Evolutionary conservation across 2,797 vertebrate species (phyloP).

Genomic region (Rhabdomys pumilio): DNA sequence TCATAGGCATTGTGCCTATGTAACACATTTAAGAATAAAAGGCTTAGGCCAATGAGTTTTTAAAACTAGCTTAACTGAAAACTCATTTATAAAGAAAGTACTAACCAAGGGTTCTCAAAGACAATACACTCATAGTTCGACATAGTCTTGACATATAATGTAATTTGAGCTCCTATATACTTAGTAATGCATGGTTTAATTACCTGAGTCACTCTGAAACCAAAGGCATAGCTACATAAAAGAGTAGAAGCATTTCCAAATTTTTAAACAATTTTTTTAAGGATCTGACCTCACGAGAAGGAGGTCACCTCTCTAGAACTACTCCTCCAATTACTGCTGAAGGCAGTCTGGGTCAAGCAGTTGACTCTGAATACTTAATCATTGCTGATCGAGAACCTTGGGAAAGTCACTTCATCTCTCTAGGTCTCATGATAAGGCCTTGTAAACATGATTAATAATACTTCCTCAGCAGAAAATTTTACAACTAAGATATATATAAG

Average conservation of each 20-base stretch:
- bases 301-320: neutral
- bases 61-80: conserved; percentile 46
- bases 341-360: neutral
- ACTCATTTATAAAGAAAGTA: conserved; percentile 1
- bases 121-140: neutral
- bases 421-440: neutral
- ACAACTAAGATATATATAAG: neutral
- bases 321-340: neutral
- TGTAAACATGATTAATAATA: neutral
- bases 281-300: neutral
- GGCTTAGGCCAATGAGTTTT: neutral
- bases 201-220: neutral
- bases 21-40: too few species aligned
- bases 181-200: neutral
- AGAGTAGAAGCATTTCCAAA: neutral
- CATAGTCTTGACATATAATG: neutral
- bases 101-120: neutral
- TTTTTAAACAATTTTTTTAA: neutral
- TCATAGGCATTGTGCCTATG: too few species aligned
- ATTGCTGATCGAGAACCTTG: neutral
- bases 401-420: neutral
- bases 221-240: neutral
- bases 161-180: neutral
- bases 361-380: neutral
- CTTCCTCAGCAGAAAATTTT: neutral